phyloP scores from a whole-genome alignment of 2,113 vertebrate species.

The Myiopsitta monachus region DNA sequence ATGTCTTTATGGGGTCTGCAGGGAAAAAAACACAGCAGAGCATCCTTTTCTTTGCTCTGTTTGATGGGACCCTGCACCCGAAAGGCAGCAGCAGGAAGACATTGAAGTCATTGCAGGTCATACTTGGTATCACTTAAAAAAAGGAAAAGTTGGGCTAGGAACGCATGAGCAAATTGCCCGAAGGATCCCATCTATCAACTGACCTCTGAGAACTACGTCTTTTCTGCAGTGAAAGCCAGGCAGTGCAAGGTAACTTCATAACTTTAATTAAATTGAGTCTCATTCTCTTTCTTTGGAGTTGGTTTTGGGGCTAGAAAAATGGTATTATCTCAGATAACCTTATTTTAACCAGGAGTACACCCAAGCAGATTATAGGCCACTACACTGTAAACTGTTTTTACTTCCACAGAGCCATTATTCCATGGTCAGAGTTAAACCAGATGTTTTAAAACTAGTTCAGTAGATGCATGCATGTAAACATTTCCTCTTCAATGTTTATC shows the following conservation, averaged over 20 bases:
- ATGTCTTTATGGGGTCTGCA: not conserved
- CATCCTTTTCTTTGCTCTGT: not conserved
- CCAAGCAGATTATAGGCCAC: not conserved
- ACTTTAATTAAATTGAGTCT: not conserved
- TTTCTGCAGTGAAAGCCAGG: not conserved
- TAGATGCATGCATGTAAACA: not conserved
- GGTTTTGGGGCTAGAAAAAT: not conserved
- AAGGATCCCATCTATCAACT: not conserved
- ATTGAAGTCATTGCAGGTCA: not conserved
- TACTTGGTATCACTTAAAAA: no score
- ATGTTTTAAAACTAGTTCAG: accelerated
- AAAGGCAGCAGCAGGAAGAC: not conserved
- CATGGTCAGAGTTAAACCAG: not conserved
- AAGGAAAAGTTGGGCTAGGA: not conserved
- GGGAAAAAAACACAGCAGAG: not conserved
- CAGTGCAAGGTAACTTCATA: not conserved
- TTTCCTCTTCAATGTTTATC: not conserved
- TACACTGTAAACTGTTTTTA: accelerated
- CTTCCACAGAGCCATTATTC: not conserved
- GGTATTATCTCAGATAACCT: not conserved
- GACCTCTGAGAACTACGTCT: not conserved
- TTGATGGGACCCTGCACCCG: accelerated
- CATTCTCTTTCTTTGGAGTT: accelerated
- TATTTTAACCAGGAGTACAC: not conserved
- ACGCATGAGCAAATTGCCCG: not conserved